Base-by-base conservation (phyloP, 2,888 invertebrate genomes). In the Nowickia ferox region DNA sequence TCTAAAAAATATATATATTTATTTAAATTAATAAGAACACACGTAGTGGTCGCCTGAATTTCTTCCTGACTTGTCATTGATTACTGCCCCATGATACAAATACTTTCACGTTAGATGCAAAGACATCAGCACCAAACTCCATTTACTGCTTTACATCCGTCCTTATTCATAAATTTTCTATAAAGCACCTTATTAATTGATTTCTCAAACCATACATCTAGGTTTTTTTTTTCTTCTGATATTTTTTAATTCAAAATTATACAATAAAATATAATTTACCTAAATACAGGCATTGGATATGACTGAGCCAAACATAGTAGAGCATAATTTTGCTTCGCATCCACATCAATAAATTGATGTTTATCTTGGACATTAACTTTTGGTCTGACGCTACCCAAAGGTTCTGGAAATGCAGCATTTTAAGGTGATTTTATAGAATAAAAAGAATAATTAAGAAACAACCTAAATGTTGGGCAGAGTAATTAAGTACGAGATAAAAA, bases 231-330 rank as follows among this genome's bases (percentile, higher is more conserved):
- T n/a, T n/a, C n/a, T n/a, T n/a, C n/a, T n/a, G n/a, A n/a, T n/a
- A n/a, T n/a, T n/a, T 30, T 30, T 30, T 30, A 30, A 6, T 6
- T 2, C 11, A 6, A 40, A n/a, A 65, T 44, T 17, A 48, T 9
- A 9, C 15, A 19, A 11, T 66, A 40, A 38, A 65, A 55, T 65
- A 75, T 44, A 51, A 63, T 87, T 87, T 89, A 96, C 96, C 96
- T 95, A 94, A 95, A 95, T 92, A 94, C 94, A 91, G 96, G 96
- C 92, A 95, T 95, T 88, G 96, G 96, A 93, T 95, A 96, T 66
- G 95, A 95, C 93, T 95, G 95, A 80, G 95, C 95, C 80, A 94
- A 94, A 90, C 95, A 95, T 82, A 95, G 93, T 80, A 95, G 89
- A 22, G 95, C 94, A 87, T 94, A 91, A 89, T 91, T 93, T 89